Percentiles rank a stretch among this genome's conserved stretches.
Conservation (phyloP, 2,113 vertebrate species). For the Catharus fuscescens region DNA sequence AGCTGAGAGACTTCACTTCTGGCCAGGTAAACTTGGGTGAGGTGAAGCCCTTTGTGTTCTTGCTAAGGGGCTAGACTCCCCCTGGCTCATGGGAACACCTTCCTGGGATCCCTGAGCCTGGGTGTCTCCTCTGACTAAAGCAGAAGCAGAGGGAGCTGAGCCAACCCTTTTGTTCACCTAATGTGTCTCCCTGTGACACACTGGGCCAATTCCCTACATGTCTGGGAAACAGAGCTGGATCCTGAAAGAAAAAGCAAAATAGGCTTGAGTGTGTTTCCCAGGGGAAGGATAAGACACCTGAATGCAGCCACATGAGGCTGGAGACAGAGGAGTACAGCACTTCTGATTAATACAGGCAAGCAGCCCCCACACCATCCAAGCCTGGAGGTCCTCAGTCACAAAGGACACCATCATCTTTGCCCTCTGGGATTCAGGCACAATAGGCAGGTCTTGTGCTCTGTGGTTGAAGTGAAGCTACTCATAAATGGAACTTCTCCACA, state of each 20-base stretch:
- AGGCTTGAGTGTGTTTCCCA: not conserved
- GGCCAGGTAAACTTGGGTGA: not conserved
- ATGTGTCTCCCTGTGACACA: not conserved
- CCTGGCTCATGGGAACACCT: not conserved
- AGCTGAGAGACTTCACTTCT: not conserved
- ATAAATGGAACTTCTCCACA: not conserved
- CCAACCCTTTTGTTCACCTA: not conserved
- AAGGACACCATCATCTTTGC: not conserved
- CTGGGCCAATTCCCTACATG: not conserved
- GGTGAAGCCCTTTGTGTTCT: not conserved
- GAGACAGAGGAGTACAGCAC: not conserved
- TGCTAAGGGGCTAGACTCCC: not conserved
- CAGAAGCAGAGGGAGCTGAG: not conserved
- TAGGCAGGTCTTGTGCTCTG: not conserved
- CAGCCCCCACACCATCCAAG: not conserved
- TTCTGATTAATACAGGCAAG: not conserved
- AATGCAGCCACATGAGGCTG: not conserved
- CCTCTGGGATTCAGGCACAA: not conserved
- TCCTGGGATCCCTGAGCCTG: not conserved
- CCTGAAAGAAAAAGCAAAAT: not conserved
- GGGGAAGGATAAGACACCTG: not conserved
- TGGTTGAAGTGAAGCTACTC: not conserved
- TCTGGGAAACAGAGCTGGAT: not conserved
- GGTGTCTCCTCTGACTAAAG: not conserved
- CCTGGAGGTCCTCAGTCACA: not conserved